Percentiles rank a stretch among this genome's conserved stretches.
These are phyloP conservation scores for Chaetura pelagica DNA, from an alignment of 2,113 vertebrate genomes.

Conservation along the genomic window DNA sequence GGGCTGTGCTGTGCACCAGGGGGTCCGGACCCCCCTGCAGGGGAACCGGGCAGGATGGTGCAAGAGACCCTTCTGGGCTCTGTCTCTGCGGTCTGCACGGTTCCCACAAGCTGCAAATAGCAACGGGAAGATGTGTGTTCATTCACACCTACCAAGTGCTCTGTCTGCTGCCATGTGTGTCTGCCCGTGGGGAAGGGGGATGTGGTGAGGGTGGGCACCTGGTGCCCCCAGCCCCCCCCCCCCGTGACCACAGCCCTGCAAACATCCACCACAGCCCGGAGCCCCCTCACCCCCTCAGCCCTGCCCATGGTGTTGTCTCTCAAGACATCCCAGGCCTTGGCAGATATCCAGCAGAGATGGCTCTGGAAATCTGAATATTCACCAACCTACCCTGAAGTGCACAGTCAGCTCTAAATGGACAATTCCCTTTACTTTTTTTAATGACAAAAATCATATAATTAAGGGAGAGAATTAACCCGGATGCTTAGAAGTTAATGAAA, in stretches of 20 bases:
- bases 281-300: neutral
- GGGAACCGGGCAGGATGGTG: neutral
- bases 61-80: neutral
- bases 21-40: neutral
- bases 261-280: neutral
- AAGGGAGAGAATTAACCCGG: too few species aligned
- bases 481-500: too few species aligned
- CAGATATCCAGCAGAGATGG: too few species aligned
- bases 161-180: neutral
- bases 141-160: neutral
- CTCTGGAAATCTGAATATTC: too few species aligned
- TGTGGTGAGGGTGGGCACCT: neutral
- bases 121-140: neutral
- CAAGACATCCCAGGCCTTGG: too few species aligned
- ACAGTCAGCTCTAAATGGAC: too few species aligned
- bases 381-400: too few species aligned
- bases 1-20: neutral
- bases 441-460: too few species aligned
- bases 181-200: neutral
- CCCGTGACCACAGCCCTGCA: accelerated
- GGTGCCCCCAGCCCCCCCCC: neutral
- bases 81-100: neutral
- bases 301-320: too few species aligned
- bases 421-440: too few species aligned
- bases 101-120: neutral